Conservation (phyloP, 2,888 invertebrate genomes). For the Drosophila maculinotata region DNA sequence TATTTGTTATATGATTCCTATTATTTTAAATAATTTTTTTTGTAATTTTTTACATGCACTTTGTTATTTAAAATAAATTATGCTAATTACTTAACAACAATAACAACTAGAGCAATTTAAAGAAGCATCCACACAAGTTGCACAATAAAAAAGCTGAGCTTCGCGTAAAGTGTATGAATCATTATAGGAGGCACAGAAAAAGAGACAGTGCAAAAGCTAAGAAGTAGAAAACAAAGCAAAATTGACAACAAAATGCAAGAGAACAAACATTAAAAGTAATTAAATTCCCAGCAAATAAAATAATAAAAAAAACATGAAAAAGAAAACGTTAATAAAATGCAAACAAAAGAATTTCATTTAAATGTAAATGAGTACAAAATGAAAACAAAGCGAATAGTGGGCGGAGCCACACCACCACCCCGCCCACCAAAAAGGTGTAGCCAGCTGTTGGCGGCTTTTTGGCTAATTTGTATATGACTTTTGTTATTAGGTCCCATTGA, state of each 20-base stretch:
- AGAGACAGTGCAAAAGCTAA: not conserved
- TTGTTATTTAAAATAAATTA: constrained; percentile 23
- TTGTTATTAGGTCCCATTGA: constrained; percentile 22
- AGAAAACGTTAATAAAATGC: constrained; percentile 19
- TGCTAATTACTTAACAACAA: constrained; percentile 7
- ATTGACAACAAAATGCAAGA: constrained; percentile 32
- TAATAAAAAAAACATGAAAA: constrained; percentile 47
- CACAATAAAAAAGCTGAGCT: constrained; percentile 4
- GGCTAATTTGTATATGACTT: constrained; percentile 28
- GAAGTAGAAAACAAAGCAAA: constrained; percentile 13
- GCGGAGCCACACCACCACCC: not conserved
- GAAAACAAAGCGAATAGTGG: constrained; percentile 1
- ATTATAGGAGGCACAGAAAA: constrained; percentile 12
- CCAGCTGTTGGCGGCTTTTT: constrained; percentile 14
- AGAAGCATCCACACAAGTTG: constrained; percentile 6
- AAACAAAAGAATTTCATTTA: constrained; percentile 67
- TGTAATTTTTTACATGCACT: constrained; percentile 1
- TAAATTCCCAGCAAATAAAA: constrained; percentile 59
- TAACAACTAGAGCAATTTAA: not conserved
- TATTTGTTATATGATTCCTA: not conserved
- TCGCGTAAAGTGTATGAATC: constrained; percentile 31
- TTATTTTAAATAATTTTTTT: too few relatives aligned
- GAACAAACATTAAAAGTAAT: constrained; percentile 56
- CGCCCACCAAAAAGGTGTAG: constrained; percentile 1
- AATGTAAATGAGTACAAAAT: constrained; percentile 61